Evolutionary conservation across 2,888 invertebrate genomes (phyloP).

Genomic region (Morinoia aosen): DNA sequence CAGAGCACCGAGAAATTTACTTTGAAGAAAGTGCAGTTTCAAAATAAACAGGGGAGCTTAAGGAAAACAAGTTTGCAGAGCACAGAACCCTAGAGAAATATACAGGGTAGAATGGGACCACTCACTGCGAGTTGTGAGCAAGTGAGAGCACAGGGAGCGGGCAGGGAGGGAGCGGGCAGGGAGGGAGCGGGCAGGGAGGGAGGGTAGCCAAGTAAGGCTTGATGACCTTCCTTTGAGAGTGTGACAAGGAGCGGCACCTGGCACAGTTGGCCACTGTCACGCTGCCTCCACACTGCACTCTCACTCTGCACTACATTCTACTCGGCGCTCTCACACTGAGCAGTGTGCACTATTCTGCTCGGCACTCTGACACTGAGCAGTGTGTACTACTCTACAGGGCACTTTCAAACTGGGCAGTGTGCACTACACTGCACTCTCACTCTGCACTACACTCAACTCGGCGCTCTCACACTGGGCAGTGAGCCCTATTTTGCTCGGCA

Average conservation of each 20-base stretch:
- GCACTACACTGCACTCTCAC: too few species aligned
- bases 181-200: neutral
- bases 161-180: neutral
- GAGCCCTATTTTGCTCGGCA: neutral
- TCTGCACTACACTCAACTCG: neutral
- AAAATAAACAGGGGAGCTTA: too few species aligned
- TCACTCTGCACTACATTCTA: neutral
- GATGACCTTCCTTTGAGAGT: slow-evolving; percentile 1
- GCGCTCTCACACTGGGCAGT: neutral
- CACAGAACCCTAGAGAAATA: too few species aligned
- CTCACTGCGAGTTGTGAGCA: neutral
- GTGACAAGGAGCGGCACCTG: neutral
- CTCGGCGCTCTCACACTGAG: neutral
- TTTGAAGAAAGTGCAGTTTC: too few species aligned
- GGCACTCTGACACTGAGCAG: neutral
- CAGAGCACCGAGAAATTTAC: too few species aligned
- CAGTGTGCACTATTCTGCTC: neutral
- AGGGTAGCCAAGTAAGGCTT: neutral
- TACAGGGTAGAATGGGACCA: neutral
- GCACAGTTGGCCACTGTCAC: neutral
- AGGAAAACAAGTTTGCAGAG: too few species aligned
- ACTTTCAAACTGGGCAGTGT: too few species aligned
- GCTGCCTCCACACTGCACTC: neutral
- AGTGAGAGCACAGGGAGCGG: neutral
- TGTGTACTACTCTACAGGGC: neutral